Evolutionary conservation across 2,113 vertebrate species (phyloP).

Genomic region (Vombatus ursinus): DNA sequence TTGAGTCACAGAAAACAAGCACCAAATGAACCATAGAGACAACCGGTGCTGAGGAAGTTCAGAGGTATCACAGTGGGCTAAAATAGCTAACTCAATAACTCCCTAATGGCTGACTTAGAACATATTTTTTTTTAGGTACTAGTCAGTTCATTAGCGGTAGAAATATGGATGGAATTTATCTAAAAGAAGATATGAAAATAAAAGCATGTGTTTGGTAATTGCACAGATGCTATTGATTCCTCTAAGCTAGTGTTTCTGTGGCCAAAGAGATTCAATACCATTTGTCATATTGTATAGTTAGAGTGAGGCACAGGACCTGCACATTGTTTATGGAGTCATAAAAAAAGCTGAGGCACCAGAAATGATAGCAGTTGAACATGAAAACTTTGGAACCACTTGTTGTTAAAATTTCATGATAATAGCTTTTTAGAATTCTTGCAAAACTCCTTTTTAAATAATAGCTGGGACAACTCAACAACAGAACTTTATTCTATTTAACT

Average conservation of each 20-base stretch:
- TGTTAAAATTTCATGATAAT: slow-evolving; percentile 70
- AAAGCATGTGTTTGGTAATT: slow-evolving; percentile 42
- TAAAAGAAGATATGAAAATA: slow-evolving; percentile 39
- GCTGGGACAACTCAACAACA: slow-evolving; percentile 68
- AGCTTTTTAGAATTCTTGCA: slow-evolving; percentile 64
- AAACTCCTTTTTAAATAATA: slow-evolving; percentile 72
- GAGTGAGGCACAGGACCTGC: slow-evolving; percentile 39
- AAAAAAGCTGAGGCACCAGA: slow-evolving; percentile 51
- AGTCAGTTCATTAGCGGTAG: background rate
- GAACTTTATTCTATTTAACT: slow-evolving; percentile 78
- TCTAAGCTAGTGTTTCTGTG: slow-evolving; percentile 30
- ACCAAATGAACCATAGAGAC: background rate
- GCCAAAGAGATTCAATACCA: slow-evolving; percentile 17
- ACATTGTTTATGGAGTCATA: slow-evolving; percentile 52
- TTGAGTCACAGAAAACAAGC: background rate
- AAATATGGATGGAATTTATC: slow-evolving; percentile 37
- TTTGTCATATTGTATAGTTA: slow-evolving; percentile 40
- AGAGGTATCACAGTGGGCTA: background rate
- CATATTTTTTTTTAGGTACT: background rate
- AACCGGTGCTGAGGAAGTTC: background rate
- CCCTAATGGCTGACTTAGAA: slow-evolving; percentile 40
- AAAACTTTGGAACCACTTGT: slow-evolving; percentile 63
- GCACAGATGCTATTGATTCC: slow-evolving; percentile 57
- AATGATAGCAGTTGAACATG: slow-evolving; percentile 52
- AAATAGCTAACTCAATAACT: background rate